phyloP scores from a whole-genome alignment of 1,140 invertebrate genomes.

The Plectus sambesii region DNA sequence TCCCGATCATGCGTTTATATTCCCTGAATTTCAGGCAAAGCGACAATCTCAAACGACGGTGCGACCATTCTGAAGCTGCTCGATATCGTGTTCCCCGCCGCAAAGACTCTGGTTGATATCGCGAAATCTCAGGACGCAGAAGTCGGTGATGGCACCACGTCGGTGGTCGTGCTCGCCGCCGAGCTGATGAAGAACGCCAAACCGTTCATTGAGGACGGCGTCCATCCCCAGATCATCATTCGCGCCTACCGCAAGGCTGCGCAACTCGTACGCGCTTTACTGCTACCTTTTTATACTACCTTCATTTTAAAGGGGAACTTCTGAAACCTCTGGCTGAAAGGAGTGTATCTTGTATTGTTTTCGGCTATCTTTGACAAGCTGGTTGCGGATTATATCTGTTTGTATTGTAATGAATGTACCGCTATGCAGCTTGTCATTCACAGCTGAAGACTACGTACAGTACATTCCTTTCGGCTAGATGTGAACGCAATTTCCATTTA shows the following conservation, averaged over 20 bases:
- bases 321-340: too few species aligned
- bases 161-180: constrained; percentile 86
- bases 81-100: constrained; percentile 94
- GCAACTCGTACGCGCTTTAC: constrained; percentile 54
- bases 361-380: constrained; percentile 1
- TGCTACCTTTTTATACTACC: too few species aligned
- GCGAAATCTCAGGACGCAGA: constrained; percentile 98
- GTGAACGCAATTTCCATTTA: too few species aligned
- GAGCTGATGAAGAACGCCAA: constrained; percentile 92
- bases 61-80: constrained; percentile 95
- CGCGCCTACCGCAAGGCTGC: constrained; percentile 70
- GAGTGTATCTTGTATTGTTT: too few species aligned
- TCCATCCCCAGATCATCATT: constrained; percentile 85
- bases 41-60: constrained; percentile 97
- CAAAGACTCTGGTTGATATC: constrained; percentile 92
- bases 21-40: constrained; percentile 59
- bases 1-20: background rate
- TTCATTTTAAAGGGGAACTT: background rate
- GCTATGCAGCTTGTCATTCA: too few species aligned
- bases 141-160: constrained; percentile 55
- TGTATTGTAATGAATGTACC: too few species aligned
- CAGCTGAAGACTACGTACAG: too few species aligned
- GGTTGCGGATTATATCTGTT: too few species aligned
- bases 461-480: too few species aligned
- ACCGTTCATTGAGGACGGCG: constrained; percentile 86